Evolutionary conservation across 2,113 vertebrate species (phyloP).

Genomic region (Hemicordylus capensis): DNA sequence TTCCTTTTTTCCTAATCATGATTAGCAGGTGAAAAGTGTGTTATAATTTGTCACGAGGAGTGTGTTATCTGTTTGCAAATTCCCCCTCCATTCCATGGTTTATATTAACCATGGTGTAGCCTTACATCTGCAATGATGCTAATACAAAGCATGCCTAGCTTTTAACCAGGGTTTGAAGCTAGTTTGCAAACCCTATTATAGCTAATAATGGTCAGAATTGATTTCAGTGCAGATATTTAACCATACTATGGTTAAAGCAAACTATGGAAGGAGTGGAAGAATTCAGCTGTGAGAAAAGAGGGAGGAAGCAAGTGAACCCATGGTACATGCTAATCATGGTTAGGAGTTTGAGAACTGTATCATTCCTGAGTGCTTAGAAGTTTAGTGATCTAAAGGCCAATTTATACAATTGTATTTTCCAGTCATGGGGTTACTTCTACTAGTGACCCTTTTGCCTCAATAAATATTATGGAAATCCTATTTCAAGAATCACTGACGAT

Average conservation of each 20-base stretch:
- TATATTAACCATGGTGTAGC: not conserved
- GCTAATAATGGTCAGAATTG: not conserved
- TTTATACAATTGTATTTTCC: not conserved
- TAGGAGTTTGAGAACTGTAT: not conserved
- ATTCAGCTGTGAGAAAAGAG: too few species aligned
- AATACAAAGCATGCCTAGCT: not conserved
- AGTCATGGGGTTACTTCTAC: not conserved
- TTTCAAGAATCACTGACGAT: not conserved
- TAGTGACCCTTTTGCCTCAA: too few species aligned
- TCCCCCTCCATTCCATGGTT: not conserved
- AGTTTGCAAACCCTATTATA: not conserved
- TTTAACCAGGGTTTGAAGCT: conserved; percentile 23
- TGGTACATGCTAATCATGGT: not conserved
- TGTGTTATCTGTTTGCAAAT: too few species aligned
- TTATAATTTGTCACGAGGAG: too few species aligned
- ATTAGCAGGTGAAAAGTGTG: not conserved
- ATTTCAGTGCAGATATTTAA: too few species aligned
- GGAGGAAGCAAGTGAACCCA: too few species aligned
- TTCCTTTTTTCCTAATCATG: not conserved
- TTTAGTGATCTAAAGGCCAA: not conserved
- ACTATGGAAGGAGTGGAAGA: too few species aligned
- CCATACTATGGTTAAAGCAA: too few species aligned
- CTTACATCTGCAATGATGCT: not conserved
- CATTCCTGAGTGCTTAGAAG: not conserved
- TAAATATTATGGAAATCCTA: not conserved